A percentile compares a stretch with the other conserved stretches of the same genome.
Conservation (phyloP, 2,113 vertebrate species). For the Anguilla rostrata region DNA sequence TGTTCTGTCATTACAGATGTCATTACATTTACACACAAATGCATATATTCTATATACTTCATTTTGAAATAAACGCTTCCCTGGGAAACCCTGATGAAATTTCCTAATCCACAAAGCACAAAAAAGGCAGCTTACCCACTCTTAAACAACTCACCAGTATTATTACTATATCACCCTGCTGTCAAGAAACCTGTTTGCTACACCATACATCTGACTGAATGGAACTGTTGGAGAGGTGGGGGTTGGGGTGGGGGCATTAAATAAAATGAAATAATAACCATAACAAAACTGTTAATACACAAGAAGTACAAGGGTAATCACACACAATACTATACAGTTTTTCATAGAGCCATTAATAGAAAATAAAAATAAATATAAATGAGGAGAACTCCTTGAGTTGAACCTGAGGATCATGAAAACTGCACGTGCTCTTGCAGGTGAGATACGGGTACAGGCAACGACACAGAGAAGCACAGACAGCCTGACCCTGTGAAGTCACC, state of each 20-base stretch:
- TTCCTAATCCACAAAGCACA: conserved; percentile 49
- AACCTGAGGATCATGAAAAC: not conserved
- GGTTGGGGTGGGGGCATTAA: not conserved
- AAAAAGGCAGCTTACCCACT: conserved; percentile 12
- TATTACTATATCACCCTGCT: too few relatives aligned
- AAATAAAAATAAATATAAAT: not conserved
- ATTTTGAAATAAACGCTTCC: conserved; percentile 41
- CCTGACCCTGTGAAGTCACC: conserved; percentile 51
- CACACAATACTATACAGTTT: conserved; percentile 28
- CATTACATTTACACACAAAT: not conserved
- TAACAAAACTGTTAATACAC: not conserved
- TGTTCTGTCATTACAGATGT: not conserved
- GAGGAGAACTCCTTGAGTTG: not conserved
- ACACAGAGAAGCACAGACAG: not conserved
- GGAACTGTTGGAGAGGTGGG: too few relatives aligned
- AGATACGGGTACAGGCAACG: not conserved
- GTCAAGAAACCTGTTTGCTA: not conserved
- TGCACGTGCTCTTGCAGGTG: conserved; percentile 21
- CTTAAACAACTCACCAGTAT: not conserved
- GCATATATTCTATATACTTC: not conserved
- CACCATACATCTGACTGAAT: not conserved
- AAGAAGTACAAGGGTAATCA: not conserved
- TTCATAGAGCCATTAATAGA: conserved; percentile 53
- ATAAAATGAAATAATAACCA: conserved; percentile 1
- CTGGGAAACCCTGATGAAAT: conserved; percentile 68